Base-by-base conservation (phyloP, 2,888 invertebrate genomes). In the Pseudanteris insignis region DNA sequence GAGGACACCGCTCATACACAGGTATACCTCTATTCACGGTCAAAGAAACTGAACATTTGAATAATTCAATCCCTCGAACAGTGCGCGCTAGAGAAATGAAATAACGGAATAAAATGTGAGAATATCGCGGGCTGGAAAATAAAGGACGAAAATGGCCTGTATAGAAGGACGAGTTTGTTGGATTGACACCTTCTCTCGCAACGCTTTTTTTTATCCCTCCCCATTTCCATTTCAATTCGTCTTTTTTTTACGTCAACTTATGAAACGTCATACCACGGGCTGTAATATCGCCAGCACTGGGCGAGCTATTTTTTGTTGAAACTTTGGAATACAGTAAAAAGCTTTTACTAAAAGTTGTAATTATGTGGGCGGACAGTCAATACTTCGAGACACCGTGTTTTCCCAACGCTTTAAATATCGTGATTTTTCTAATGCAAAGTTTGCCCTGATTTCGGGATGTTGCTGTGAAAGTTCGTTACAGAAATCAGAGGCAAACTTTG, bases 61-160 rank as follows among this genome's bases (percentile, higher is more conserved):
- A 75, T 74, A 74, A 75, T 75, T 75, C 69, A 70, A 73, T 72
- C 67, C 67, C 43, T 54, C 57, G 64, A 67, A 65, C 65, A 64
- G 68, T 67, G 64, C 70, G 64, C 64, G 55, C 13, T 15, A 67
- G 68, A 73, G 71, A 73, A 75, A 75, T 73, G 72, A 75, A 74
- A 73, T 74, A 74, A 70, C 68, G 67, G 51, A 61, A 64, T 64
- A 64, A 70, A 72, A 71, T 68, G 69, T 63, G 41, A 50, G 50
- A 50, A 43, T 43, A 50, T 50, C 44, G 50, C 50, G 50, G 26
- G 40, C 13, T 13, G 30, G 29, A 53, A 36, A 47, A 46, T 28
- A 30, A 26, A 51, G 28, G 15, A 4, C 8, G 25, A 32, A 24
- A 13, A 13, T 25, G 7, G 25, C 41, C 2, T 11, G 15, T 15